Evolutionary conservation across 2,113 vertebrate species (phyloP).

Genomic region (Nesoenas mayeri): DNA sequence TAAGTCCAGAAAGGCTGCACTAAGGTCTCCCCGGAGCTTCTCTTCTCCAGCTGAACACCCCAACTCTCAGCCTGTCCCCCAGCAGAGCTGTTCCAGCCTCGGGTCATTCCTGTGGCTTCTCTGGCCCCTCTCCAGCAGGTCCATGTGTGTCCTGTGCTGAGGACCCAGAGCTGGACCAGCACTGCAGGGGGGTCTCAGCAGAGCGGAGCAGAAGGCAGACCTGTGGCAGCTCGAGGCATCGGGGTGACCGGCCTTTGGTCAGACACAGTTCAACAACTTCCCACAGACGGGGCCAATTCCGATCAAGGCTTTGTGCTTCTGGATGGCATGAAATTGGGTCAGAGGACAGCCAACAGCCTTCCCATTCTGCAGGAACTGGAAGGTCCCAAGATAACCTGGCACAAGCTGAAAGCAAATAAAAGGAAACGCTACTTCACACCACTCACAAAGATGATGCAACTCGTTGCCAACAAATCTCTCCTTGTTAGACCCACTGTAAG

Average conservation of each 20-base stretch:
- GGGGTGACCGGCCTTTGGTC: not conserved
- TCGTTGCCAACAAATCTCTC: not conserved
- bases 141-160: too few relatives aligned
- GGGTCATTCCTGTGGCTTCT: too few relatives aligned
- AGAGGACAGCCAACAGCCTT: not conserved
- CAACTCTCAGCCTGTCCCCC: too few relatives aligned
- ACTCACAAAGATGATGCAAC: not conserved
- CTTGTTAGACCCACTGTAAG: fast-evolving
- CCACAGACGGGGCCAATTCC: fast-evolving
- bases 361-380: not conserved
- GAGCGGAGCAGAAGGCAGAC: not conserved
- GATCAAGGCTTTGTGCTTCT: not conserved
- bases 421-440: constrained; percentile 5
- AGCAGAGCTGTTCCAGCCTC: too few relatives aligned
- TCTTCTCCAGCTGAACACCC: too few relatives aligned
- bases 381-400: not conserved
- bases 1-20: too few relatives aligned
- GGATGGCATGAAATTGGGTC: not conserved
- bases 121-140: too few relatives aligned
- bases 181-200: too few relatives aligned
- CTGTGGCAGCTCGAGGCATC: fast-evolving
- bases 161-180: too few relatives aligned
- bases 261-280: not conserved
- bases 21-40: too few relatives aligned
- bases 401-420: not conserved